phyloP scores from a whole-genome alignment of 2,113 vertebrate species.

The Tyto alba region DNA sequence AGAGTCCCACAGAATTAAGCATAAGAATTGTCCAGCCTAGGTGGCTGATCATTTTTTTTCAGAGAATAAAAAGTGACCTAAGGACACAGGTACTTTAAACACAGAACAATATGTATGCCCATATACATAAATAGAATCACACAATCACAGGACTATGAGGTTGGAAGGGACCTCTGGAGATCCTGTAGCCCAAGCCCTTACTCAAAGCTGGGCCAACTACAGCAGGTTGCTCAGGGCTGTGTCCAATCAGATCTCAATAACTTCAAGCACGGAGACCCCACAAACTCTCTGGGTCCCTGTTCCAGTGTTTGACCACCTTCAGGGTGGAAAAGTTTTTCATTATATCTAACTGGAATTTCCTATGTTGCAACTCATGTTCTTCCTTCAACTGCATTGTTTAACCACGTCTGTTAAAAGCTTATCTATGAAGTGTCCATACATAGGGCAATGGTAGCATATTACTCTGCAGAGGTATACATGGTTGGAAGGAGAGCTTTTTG shows the following conservation, averaged over 20 bases:
- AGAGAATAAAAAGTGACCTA: not conserved
- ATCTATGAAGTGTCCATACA: not conserved
- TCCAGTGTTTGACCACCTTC: not conserved
- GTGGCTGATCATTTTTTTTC: rapidly evolving
- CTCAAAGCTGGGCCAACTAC: not conserved
- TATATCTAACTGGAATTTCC: not conserved
- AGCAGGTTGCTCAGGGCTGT: not conserved
- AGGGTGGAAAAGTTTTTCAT: not conserved
- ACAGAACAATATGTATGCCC: not conserved
- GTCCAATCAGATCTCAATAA: not conserved
- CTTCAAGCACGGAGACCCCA: not conserved
- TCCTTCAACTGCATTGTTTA: not conserved
- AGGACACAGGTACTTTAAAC: not conserved
- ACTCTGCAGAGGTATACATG: not conserved
- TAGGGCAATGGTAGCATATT: too few species aligned
- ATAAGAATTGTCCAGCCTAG: not conserved
- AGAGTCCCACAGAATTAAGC: not conserved
- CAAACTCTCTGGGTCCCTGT: not conserved
- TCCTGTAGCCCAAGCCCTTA: not conserved
- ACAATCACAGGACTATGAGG: not conserved
- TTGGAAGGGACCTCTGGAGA: not conserved
- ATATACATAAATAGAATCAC: not conserved
- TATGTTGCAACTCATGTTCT: not conserved
- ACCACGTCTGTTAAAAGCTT: not conserved
- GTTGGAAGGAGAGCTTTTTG: not conserved